Percentiles rank a stretch among this genome's conserved stretches.
These are phyloP conservation scores for Aldabrachelys gigantea DNA, from an alignment of 2,113 vertebrate genomes.

Conservation along the genomic window DNA sequence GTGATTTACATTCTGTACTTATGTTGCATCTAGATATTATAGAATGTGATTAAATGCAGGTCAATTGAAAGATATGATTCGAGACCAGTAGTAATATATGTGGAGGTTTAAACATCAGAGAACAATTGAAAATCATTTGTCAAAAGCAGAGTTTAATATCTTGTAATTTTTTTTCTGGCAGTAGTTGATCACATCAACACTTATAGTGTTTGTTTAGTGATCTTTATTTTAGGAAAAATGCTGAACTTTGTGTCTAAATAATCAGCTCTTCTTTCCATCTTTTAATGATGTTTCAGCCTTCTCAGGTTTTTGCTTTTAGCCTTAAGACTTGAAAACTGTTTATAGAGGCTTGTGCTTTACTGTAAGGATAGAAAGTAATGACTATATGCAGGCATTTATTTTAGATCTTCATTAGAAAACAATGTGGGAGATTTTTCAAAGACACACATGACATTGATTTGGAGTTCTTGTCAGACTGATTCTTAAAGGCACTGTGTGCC, in stretches of 20 bases:
- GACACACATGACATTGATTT: not conserved
- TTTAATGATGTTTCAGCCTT: not conserved
- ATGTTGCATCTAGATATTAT: fast-evolving
- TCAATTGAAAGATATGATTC: not conserved
- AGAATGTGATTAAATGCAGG: not conserved
- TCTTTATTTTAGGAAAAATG: not conserved
- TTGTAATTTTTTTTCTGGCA: not conserved
- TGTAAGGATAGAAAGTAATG: not conserved
- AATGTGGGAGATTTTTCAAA: not conserved
- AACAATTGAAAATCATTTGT: not conserved
- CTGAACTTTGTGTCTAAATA: not conserved
- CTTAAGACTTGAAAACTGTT: not conserved
- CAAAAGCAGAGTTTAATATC: not conserved
- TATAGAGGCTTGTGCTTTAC: not conserved
- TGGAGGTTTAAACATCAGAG: not conserved
- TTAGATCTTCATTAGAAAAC: not conserved
- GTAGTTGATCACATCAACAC: not conserved
- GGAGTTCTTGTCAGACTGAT: not conserved
- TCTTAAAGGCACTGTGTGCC: not conserved
- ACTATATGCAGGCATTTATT: not conserved
- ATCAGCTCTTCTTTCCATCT: not conserved
- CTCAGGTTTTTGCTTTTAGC: not conserved
- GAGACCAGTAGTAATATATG: not conserved
- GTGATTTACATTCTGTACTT: not conserved
- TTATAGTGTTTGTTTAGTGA: not conserved